Conservation (phyloP, 1,140 invertebrate species). For the Drosophila sulfurigaster region DNA sequence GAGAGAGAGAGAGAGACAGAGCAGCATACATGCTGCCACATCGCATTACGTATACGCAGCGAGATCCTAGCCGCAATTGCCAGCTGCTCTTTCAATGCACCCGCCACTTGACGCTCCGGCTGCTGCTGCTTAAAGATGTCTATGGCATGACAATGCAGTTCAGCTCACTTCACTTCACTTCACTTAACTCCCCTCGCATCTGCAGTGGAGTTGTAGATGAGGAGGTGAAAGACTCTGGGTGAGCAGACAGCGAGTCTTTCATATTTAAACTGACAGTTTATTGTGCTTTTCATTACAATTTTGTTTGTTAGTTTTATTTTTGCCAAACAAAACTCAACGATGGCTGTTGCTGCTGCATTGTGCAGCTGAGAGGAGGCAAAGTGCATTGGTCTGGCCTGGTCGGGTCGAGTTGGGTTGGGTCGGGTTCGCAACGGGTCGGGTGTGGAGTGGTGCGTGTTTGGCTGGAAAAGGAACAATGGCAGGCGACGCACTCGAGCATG, state of each 20-base stretch:
- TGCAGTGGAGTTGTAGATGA: slow-evolving; percentile 21
- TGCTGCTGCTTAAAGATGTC: slow-evolving; percentile 54
- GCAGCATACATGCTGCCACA: slow-evolving; percentile 4
- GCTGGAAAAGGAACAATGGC: slow-evolving; percentile 34
- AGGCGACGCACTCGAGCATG: slow-evolving; percentile 50
- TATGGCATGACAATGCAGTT: slow-evolving; percentile 51
- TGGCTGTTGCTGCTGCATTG: background rate
- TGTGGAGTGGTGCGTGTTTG: background rate
- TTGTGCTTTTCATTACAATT: slow-evolving; percentile 82
- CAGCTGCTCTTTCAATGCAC: slow-evolving; percentile 52
- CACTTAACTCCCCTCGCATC: slow-evolving; percentile 38
- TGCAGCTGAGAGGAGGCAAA: background rate
- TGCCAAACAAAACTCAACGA: slow-evolving; percentile 56
- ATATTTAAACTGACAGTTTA: slow-evolving; percentile 83
- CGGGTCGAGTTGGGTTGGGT: too few relatives aligned
- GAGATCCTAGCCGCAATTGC: slow-evolving; percentile 20
- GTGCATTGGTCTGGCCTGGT: background rate
- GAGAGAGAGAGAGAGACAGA: too few relatives aligned
- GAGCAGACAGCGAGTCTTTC: slow-evolving; percentile 53
- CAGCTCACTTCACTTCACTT: slow-evolving; percentile 1
- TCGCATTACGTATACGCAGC: slow-evolving; percentile 49
- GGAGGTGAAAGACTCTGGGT: background rate
- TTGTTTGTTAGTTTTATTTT: slow-evolving; percentile 69
- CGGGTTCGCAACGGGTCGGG: too few relatives aligned
- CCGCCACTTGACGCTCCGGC: slow-evolving; percentile 59